These are phyloP conservation scores for Aegotheles bennettii DNA, from an alignment of 2,113 vertebrate species.

Conservation along the genomic window DNA sequence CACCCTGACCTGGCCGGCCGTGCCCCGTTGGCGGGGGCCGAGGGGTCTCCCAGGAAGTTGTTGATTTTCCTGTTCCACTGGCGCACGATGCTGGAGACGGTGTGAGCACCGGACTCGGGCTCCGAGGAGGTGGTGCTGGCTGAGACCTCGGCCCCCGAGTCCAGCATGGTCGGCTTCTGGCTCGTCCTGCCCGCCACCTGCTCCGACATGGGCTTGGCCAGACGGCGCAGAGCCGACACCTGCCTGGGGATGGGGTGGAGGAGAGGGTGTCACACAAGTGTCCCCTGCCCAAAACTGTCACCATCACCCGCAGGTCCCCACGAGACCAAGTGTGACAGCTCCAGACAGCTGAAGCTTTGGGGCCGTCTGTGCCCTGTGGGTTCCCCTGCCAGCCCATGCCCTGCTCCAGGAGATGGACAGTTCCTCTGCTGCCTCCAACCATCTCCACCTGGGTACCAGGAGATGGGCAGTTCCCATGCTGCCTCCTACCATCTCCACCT, in stretches of 20 bases:
- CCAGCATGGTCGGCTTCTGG: constrained; percentile 70
- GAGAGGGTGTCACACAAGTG: not conserved
- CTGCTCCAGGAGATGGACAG: not conserved
- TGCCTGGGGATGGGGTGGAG: not conserved
- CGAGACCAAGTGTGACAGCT: fast-evolving
- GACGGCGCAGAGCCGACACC: constrained; percentile 88
- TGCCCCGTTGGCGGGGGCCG: constrained; percentile 64
- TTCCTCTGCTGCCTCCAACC: not conserved
- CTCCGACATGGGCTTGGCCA: constrained; percentile 92
- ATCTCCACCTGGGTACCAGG: fast-evolving
- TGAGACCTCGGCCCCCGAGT: constrained; percentile 87
- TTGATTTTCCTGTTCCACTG: constrained; percentile 95
- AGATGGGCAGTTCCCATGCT: too few species aligned
- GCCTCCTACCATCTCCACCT: too few species aligned
- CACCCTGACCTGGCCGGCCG: constrained; percentile 69
- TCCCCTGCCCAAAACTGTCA: not conserved
- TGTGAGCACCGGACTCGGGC: constrained; percentile 77
- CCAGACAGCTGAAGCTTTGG: not conserved
- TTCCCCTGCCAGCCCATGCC: not conserved
- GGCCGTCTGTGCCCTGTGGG: not conserved
- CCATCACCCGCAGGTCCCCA: not conserved
- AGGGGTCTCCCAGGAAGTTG: constrained; percentile 81
- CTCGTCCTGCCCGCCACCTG: constrained; percentile 79
- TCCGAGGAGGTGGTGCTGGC: constrained; percentile 89
- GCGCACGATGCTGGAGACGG: constrained; percentile 90